Percentiles rank a stretch among this genome's conserved stretches.
Evolutionary conservation across 1,140 invertebrate genomes (phyloP).

Genomic region (Carcinoscorpius rotundicauda): DNA sequence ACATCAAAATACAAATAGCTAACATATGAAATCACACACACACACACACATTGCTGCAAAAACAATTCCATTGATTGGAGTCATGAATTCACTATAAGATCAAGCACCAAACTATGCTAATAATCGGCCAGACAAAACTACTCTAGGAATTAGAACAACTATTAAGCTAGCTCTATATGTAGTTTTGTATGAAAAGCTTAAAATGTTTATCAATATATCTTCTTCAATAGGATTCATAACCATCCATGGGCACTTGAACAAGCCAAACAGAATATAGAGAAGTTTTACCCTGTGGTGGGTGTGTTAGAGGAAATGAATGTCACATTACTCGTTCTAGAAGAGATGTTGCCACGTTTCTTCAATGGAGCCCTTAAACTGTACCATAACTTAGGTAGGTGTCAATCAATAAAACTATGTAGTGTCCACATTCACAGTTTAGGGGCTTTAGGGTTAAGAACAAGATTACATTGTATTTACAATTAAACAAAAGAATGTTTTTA

Average conservation of each 20-base stretch:
- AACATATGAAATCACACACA: no score
- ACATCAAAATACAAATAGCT: no score
- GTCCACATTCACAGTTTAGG: not conserved
- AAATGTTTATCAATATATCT: conserved; percentile 18
- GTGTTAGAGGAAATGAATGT: conserved; percentile 28
- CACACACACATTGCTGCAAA: not conserved
- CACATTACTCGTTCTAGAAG: conserved; percentile 27
- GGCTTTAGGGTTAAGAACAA: not conserved
- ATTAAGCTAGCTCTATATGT: not conserved
- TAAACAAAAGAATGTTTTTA: not conserved
- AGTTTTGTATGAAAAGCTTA: not conserved
- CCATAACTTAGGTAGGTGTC: conserved; percentile 40
- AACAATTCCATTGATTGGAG: not conserved
- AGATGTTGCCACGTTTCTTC: conserved; percentile 45
- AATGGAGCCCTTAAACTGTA: conserved; percentile 42
- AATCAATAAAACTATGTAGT: not conserved
- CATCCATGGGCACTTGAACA: conserved; percentile 24
- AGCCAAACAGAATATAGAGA: conserved; percentile 28
- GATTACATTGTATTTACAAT: not conserved
- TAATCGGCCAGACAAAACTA: not conserved
- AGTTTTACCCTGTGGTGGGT: conserved; percentile 28
- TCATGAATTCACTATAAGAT: not conserved
- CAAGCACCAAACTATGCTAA: not conserved
- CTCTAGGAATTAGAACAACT: not conserved
- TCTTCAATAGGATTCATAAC: conserved; percentile 24